A percentile compares a stretch with the other conserved stretches of the same genome.
phyloP scores from a whole-genome alignment of 2,113 vertebrate species.

The Polypterus bichir region DNA sequence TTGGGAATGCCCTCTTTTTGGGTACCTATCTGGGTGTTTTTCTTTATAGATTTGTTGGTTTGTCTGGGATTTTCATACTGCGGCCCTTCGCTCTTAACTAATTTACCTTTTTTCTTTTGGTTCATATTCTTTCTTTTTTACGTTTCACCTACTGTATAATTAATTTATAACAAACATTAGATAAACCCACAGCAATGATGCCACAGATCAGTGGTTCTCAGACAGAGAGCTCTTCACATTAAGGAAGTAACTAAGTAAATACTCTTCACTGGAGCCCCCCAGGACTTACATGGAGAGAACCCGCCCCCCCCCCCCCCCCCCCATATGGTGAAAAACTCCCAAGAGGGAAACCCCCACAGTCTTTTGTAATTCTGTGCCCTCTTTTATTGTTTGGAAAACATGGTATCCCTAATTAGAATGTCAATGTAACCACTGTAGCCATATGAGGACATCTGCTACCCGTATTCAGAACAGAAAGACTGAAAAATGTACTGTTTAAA shows the following conservation, averaged over 20 bases:
- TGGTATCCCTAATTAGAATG: no score
- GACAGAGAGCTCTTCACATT: not conserved
- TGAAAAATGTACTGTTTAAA: no score
- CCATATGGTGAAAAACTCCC: not conserved
- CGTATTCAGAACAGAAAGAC: no score
- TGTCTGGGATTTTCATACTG: not conserved
- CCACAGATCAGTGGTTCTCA: no score
- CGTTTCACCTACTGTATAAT: constrained; percentile 3
- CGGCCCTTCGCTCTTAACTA: constrained; percentile 21
- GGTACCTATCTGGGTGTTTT: constrained; percentile 21
- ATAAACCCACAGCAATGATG: no score
- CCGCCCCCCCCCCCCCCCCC: constrained; percentile 5
- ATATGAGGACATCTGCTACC: no score
- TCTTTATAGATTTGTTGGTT: not conserved
- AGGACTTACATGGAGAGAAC: not conserved
- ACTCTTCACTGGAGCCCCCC: not conserved
- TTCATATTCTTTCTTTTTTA: not conserved
- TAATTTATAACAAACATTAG: not conserved
- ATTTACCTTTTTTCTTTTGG: constrained; percentile 19
- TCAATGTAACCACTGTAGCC: no score
- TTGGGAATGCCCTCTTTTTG: constrained; percentile 8
- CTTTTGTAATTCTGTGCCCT: not conserved
- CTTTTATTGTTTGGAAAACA: not conserved
- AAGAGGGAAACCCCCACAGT: not conserved
- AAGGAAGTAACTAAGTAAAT: constrained; percentile 2